Base-by-base conservation (phyloP, 2,113 vertebrate genomes). In the Pyxicephalus adspersus region DNA sequence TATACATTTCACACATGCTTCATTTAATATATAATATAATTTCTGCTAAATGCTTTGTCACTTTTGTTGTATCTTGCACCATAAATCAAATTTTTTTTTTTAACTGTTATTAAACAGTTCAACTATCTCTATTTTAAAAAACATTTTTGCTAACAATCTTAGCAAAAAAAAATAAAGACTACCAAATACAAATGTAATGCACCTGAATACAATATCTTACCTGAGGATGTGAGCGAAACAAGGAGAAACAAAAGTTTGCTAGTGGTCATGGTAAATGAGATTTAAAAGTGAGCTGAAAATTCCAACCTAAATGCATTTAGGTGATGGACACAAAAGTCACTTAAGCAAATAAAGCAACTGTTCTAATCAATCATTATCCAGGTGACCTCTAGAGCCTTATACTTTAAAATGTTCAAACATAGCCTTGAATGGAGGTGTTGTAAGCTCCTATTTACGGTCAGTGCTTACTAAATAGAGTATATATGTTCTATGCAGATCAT, bases 311-410 rank as follows among this genome's bases (percentile, higher is more conserved):
- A 6, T 13, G 61, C 83, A 81, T 85, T 83, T 85, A 71, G 83
- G 58, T 77, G 58, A 83, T 88, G 84, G 3, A 0, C 20, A 71
- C 26, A 65, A 73, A n/a, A 81, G 57, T 28, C 31, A 66, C 51
- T 74, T 85, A 70, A 85, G 76, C 76, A 89, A 84, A 85, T 1
- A 57, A 83, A 83, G 76, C 38, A 74, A 64, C 50, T 79, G 70
- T 76, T 28, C 5, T 66, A 79, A 90, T 93, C 89, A 93, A 92
- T 91, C 1, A 93, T 92, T 92, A 77, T 74, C 86, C 57, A 3
- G 0, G 28, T 34, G 29, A 78, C 77, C 83, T 16, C 68, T 34
- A 71, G 84, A 84, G 58, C 3, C 64, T 28, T 65, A 65, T 22
- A 1, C 6, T 51, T 54, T 73, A 2, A 51, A 75, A 76, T 81